Evolutionary conservation across 2,113 vertebrate genomes (phyloP).

Genomic region (Cyphomyrus discorhynchus): DNA sequence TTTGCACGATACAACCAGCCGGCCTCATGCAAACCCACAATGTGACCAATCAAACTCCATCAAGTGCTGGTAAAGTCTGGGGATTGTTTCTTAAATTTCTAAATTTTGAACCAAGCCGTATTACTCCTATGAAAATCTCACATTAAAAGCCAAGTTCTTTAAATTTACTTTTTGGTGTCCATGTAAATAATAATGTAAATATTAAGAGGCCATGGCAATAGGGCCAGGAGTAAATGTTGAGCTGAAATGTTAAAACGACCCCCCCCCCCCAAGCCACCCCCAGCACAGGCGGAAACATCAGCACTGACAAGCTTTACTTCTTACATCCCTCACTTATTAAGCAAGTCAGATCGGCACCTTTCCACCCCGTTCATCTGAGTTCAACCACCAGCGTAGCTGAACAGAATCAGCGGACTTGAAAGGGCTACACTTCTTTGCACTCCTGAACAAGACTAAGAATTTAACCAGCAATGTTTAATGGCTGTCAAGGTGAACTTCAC

Average conservation of each 20-base stretch:
- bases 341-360: conserved; percentile 16
- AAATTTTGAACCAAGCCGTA: neutral
- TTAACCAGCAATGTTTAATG: neutral
- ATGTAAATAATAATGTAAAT: neutral
- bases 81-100: neutral
- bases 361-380: conserved; percentile 34
- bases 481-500: conserved; percentile 14
- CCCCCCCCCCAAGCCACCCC: conserved; percentile 32
- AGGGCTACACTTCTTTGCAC: conserved; percentile 1
- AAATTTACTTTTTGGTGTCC: neutral
- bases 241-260: conserved; percentile 56
- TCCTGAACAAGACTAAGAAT: neutral
- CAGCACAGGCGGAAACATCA: conserved; percentile 49
- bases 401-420: conserved; percentile 12
- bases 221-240: conserved; percentile 42
- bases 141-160: neutral
- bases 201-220: neutral
- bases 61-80: neutral
- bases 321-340: conserved; percentile 25
- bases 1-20: no score
- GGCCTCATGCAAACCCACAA: no score
- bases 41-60: no score
- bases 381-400: conserved; percentile 1
- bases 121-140: neutral
- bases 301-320: conserved; percentile 43